Conservation (phyloP, 2,113 vertebrate genomes). For the Platysternon megacephalum region DNA sequence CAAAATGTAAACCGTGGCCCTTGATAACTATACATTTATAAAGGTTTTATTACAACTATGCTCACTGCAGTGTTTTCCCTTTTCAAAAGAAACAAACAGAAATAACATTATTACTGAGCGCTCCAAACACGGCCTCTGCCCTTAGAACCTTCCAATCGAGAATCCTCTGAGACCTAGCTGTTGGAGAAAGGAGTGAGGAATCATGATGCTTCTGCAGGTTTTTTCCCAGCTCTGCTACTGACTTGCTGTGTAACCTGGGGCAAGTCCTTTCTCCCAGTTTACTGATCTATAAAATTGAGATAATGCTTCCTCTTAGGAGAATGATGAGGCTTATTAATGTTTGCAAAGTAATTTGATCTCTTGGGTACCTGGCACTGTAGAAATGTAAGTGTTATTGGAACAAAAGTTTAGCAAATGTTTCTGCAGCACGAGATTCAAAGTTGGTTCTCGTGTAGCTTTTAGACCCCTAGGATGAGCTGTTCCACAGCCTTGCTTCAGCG, state of each 20-base stretch:
- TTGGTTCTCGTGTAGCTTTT: background rate
- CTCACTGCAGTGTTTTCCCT: background rate
- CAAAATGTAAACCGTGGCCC: background rate
- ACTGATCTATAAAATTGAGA: background rate
- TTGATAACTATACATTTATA: background rate
- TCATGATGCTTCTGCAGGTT: background rate
- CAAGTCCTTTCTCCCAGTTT: rapidly evolving
- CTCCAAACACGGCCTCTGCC: background rate
- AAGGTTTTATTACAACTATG: background rate
- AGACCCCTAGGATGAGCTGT: background rate
- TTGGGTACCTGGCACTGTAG: background rate
- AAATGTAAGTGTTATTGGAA: conserved; percentile 34
- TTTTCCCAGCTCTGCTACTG: background rate
- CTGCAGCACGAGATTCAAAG: background rate
- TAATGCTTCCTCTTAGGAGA: background rate
- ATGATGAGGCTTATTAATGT: conserved; percentile 36
- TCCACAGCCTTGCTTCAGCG: rapidly evolving
- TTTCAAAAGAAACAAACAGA: background rate
- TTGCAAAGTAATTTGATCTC: background rate
- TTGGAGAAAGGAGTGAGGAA: background rate
- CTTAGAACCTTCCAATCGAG: background rate
- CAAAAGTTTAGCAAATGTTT: background rate
- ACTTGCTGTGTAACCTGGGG: rapidly evolving
- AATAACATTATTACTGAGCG: background rate
- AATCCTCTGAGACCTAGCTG: background rate